Base-by-base conservation (phyloP, 2,797 vertebrate species). In the Mycteria americana region DNA sequence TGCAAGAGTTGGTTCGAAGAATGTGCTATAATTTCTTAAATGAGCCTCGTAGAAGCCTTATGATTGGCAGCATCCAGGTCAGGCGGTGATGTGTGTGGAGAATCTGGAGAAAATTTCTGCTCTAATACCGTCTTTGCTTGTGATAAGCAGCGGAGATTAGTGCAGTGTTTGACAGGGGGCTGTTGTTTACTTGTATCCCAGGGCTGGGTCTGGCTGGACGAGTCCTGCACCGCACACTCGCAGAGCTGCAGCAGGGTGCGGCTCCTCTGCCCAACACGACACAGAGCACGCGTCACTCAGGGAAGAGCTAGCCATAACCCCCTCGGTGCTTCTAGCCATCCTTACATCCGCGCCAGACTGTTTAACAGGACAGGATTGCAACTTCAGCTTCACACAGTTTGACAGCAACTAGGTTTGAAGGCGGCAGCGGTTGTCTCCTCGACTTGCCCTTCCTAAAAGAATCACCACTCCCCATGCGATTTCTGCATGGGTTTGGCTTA, bases 161-260 rank as follows among this genome's bases (percentile, higher is more conserved):
- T 21, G 24, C 10, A 33, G 18, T 57, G 45, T 48, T 85, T 60
- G 64, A 43, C 21, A 54, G 53, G 5, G 7, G 1, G 7, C 5
- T 80, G n/a, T 75, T 80, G n/a, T 75, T 92, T 33, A 35, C 25
- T 78, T 64, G 6, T 25, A 60, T 13, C 21, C 30, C 28, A 33
- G 24, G 31, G 18, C 45, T 75, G 28, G 53, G 14, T 31, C 48
- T 50, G 27, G 25, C 27, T 51, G 21, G 9, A 7, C 9, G 18
- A 35, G 13, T 43, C 45, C 51, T 24, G 31, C 33, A 45, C 13
- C 2, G 1, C 35, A 33, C 19, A 7, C 28, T 22, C 16, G 1
- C 27, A 56, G 28, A 5, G 18, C 23, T 50, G 48, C 8, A 41
- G 33, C n/a, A 18, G 0, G 0, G 4, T 16, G 10, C 4, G 1